Evolutionary conservation across 1,140 invertebrate genomes (phyloP), one percentile per base, ranked within the genome.

Genomic region (Harlomillsia oculata): DNA sequence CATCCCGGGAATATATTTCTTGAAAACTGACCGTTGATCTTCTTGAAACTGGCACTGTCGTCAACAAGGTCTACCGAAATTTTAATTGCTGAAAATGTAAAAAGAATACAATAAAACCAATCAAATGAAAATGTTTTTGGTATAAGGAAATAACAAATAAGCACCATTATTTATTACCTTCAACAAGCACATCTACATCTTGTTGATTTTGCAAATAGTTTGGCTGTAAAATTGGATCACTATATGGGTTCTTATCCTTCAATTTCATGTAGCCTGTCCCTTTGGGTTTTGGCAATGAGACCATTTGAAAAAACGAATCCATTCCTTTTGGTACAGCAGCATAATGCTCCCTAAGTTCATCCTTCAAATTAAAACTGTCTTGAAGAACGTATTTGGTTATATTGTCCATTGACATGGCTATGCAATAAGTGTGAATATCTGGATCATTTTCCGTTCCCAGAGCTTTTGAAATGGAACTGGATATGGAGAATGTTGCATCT

Each of bases 81-180:
- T 44, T 49, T 48, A 13, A 44, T 23, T 21, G 51, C 57, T 54
- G 71, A 0, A 3, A 1, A 16, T 1, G 2, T 2, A 32, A 30
- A 48, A 48, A 9, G 36, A 2, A 41, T 20, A 41, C 18, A n/a
- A 69, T 67, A 57, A 74, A 70, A 43, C 67, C 67, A 13, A 68
- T 46, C 8, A 43, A 46, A n/a, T 11, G 13, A n/a, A n/a, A n/a
- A n/a, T n/a, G n/a, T n/a, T n/a, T n/a, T n/a, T n/a, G n/a, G n/a
- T n/a, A n/a, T n/a, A n/a, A n/a, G n/a, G n/a, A n/a, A n/a, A n/a
- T n/a, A n/a, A n/a, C n/a, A n/a, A n/a, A n/a, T n/a, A n/a, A n/a
- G n/a, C n/a, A n/a, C n/a, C n/a, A n/a, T n/a, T n/a, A 53, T 52
- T 63, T 53, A 25, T 53, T 43, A 6, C 56, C 61, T 43, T 60